phyloP scores from a whole-genome alignment of 2,797 vertebrate species.

The Malurus leucopterus region DNA sequence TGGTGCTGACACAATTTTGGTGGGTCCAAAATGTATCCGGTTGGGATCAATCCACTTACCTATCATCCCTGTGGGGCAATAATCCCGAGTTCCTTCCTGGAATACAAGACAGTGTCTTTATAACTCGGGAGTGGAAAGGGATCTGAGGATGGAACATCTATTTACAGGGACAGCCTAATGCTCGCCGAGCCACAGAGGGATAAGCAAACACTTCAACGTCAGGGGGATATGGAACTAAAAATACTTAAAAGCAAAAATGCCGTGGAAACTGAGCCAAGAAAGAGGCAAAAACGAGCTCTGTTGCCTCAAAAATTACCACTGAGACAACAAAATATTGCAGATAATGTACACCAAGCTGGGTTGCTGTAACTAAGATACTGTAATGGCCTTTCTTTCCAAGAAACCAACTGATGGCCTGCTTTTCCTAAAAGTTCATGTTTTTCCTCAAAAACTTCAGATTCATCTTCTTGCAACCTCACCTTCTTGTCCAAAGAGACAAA shows the following conservation, averaged over 20 bases:
- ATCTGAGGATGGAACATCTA: constrained; percentile 40
- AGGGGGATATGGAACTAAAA: not conserved
- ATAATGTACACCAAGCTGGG: not conserved
- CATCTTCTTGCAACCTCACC: not conserved
- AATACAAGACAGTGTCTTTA: constrained; percentile 73
- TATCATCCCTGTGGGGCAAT: constrained; percentile 68
- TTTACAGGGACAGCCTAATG: constrained; percentile 21
- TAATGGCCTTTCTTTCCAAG: not conserved
- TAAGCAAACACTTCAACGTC: not conserved
- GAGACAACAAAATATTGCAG: not conserved
- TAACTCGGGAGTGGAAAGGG: constrained; percentile 51
- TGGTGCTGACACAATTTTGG: constrained; percentile 35
- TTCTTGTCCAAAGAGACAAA: not conserved
- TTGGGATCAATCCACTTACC: constrained; percentile 67
- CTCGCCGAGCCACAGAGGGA: constrained; percentile 2
- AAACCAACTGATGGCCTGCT: not conserved
- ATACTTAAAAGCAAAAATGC: not conserved
- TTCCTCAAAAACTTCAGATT: not conserved
- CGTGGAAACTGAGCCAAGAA: not conserved
- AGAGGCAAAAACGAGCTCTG: not conserved
- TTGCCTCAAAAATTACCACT: not conserved
- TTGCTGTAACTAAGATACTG: not conserved
- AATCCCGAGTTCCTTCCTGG: constrained; percentile 72
- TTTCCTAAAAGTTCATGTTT: not conserved
- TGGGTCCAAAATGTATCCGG: constrained; percentile 27